phyloP scores from a whole-genome alignment of 2,113 vertebrate genomes.

The Mesocricetus auratus region DNA sequence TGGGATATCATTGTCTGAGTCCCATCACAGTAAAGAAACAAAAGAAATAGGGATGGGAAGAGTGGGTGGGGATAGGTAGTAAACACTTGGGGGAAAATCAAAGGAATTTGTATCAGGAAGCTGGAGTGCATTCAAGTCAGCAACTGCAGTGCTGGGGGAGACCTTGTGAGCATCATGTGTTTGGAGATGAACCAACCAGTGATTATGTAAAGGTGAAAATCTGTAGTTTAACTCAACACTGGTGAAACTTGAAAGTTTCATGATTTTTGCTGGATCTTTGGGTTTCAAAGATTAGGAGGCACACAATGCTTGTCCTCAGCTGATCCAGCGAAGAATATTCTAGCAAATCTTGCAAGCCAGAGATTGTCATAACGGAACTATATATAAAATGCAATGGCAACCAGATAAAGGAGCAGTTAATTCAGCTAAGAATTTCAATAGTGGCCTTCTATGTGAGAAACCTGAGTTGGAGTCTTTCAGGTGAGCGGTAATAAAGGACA shows the following conservation, averaged over 20 bases:
- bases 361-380: neutral
- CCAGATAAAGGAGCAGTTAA: neutral
- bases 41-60: neutral
- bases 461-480: neutral
- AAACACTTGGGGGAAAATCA: neutral
- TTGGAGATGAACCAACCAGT: neutral
- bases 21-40: neutral
- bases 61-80: neutral
- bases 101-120: neutral
- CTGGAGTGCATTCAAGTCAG: neutral
- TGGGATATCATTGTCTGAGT: neutral
- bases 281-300: neutral
- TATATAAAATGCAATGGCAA: neutral
- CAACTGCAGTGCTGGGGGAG: neutral
- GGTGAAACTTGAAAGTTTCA: neutral
- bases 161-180: neutral
- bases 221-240: neutral
- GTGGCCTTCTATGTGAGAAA: neutral
- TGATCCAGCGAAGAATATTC: conserved; percentile 5
- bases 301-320: neutral
- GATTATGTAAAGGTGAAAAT: neutral
- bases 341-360: conserved; percentile 1
- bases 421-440: neutral
- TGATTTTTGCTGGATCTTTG: neutral
- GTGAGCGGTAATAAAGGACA: neutral